Percentiles rank a stretch among this genome's conserved stretches.
phyloP scores from a whole-genome alignment of 2,113 vertebrate species.

The Falcunculus frontatus region DNA sequence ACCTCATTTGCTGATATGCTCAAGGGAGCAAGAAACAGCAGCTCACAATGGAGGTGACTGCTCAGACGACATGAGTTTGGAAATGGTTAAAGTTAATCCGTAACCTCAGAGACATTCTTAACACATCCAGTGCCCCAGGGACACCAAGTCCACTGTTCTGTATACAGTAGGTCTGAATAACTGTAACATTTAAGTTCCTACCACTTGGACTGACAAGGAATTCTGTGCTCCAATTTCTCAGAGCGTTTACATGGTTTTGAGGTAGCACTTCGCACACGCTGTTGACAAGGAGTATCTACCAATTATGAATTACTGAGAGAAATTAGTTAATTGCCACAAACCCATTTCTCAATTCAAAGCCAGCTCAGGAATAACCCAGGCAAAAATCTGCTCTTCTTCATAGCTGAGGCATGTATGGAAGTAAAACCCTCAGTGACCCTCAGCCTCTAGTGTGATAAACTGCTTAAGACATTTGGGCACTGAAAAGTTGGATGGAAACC shows the following conservation, averaged over 20 bases:
- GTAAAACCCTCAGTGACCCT: background rate
- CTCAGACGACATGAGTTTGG: background rate
- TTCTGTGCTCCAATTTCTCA: background rate
- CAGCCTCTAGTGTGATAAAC: background rate
- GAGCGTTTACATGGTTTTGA: background rate
- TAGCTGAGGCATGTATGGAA: background rate
- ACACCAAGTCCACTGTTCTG: background rate
- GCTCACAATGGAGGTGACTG: background rate
- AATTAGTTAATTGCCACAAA: background rate
- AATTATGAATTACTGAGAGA: background rate
- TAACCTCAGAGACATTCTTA: background rate
- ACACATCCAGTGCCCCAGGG: background rate
- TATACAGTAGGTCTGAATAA: background rate
- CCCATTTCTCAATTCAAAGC: background rate
- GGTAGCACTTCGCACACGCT: background rate
- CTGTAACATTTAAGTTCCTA: background rate
- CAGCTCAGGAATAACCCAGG: background rate
- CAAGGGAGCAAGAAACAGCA: background rate
- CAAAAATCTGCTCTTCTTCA: background rate
- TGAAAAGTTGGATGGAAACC: background rate
- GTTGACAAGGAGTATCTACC: background rate
- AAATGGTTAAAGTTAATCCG: background rate
- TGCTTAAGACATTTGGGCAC: background rate
- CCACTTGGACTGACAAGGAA: background rate
- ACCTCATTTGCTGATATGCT: background rate